Evolutionary conservation across 1,140 invertebrate species (phyloP).

Genomic region (Zelostemma sp.): DNA sequence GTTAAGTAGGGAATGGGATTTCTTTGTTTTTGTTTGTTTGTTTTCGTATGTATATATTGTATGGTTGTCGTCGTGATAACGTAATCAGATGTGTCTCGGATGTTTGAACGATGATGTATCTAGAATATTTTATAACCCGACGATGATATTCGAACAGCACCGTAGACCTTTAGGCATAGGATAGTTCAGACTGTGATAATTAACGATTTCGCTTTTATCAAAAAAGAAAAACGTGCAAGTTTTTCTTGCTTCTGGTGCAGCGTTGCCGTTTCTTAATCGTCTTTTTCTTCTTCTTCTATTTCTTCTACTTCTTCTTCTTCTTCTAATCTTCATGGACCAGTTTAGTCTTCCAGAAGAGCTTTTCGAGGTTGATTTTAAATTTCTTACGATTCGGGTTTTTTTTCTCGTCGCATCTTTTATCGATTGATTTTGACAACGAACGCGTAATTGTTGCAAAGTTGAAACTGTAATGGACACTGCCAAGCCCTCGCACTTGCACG

Average conservation of each 20-base stretch:
- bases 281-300: neutral
- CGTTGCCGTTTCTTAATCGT: neutral
- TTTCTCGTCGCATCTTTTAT: too few species aligned
- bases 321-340: too few species aligned
- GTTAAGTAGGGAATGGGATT: too few species aligned
- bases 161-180: constrained; percentile 53
- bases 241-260: neutral
- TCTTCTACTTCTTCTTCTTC: too few species aligned
- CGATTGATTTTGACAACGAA: too few species aligned
- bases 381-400: too few species aligned
- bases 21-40: too few species aligned
- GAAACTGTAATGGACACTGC: constrained; percentile 37
- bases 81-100: constrained; percentile 13
- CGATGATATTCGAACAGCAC: neutral
- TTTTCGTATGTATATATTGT: too few species aligned
- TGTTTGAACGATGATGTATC: constrained; percentile 1
- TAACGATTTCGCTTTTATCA: constrained; percentile 56
- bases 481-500: constrained; percentile 6
- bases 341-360: constrained; percentile 3
- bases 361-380: too few species aligned
- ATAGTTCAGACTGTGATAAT: constrained; percentile 68
- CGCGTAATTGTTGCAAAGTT: too few species aligned
- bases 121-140: constrained; percentile 13
- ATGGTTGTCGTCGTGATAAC: neutral
- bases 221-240: neutral